Evolutionary conservation across 2,797 vertebrate genomes (phyloP), one percentile per base, ranked within the genome.

Genomic region (Falco naumanni): DNA sequence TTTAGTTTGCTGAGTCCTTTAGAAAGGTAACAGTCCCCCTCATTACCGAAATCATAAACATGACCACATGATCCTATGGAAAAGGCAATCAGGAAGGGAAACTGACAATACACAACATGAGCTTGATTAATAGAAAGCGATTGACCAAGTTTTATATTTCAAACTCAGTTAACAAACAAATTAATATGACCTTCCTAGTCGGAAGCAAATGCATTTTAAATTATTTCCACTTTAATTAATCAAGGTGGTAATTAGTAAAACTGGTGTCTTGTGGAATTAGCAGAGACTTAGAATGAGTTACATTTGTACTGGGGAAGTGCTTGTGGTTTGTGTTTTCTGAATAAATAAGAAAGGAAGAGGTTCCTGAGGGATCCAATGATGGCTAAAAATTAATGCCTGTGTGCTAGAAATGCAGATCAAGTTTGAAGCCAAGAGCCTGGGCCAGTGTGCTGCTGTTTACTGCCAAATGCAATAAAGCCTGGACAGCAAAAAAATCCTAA

Each of bases 181-280:
- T 83, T 93, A 34, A 87, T 94, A 86, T 53, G 22, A 87, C 90
- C 84, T 96, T 69, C 66, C 57, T 78, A 65, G 28, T 22, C 6
- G 4, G 76, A 92, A 89, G 22, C 21, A 90, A 82, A 71, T 2
- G 12, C 33, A 71, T 93, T 61, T 89, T 84, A 77, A 95, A 89
- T 91, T 61, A 91, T 86, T 91, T 84, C 57, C 34, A 77, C 18
- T 84, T 86, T 81, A 91, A 95, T 91, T 93, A 93, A 95, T 84
- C 65, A 89, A 81, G 64, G 45, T 87, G 18, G 31, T 37, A 81
- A 85, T 92, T 87, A 87, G 54, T 41, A 84, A 92, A 94, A 85
- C 71, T 43, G 5, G 19, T 69, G 54, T 72, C 34, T 84, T 79
- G n/a, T 60, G 11, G 25, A 78, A 91, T 80, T 87, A 89, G 53